Evolutionary conservation across 2,113 vertebrate genomes (phyloP).

Genomic region (Tauraco erythrolophus): DNA sequence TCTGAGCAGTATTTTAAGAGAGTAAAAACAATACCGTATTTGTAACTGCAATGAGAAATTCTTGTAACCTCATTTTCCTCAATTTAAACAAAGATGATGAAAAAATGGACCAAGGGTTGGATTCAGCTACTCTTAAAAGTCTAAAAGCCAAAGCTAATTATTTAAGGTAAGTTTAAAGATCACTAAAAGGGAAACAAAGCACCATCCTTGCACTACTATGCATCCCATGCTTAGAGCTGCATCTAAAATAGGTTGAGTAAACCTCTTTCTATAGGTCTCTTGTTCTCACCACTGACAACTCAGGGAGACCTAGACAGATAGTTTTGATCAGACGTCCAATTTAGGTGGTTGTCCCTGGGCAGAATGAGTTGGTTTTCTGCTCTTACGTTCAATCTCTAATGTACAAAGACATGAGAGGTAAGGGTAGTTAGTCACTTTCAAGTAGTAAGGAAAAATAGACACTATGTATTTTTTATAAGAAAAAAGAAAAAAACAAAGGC

Average conservation of each 20-base stretch:
- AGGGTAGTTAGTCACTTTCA: not conserved
- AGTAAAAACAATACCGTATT: not conserved
- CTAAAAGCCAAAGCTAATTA: not conserved
- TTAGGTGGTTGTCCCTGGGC: not conserved
- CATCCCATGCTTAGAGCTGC: not conserved
- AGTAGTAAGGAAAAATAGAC: not conserved
- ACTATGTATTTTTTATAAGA: rapidly evolving
- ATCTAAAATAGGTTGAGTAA: not conserved
- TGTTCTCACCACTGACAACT: not conserved
- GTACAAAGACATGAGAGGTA: not conserved
- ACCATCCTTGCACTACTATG: not conserved
- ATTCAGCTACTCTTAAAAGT: not conserved
- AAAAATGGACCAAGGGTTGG: not conserved
- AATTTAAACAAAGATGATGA: not conserved
- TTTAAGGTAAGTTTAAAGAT: not conserved
- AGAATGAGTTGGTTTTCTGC: not conserved
- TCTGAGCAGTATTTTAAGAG: not conserved
- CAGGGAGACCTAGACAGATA: not conserved
- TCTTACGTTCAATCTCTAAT: not conserved
- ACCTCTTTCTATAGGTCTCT: not conserved
- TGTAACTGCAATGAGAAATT: not conserved
- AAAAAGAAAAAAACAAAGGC: not conserved
- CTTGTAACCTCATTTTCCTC: not conserved
- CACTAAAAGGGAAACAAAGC: not conserved
- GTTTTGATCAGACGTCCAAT: not conserved